Percentiles rank a stretch among this genome's conserved stretches.
Conservation (phyloP, 1,140 invertebrate genomes). For the Apis laboriosa region DNA sequence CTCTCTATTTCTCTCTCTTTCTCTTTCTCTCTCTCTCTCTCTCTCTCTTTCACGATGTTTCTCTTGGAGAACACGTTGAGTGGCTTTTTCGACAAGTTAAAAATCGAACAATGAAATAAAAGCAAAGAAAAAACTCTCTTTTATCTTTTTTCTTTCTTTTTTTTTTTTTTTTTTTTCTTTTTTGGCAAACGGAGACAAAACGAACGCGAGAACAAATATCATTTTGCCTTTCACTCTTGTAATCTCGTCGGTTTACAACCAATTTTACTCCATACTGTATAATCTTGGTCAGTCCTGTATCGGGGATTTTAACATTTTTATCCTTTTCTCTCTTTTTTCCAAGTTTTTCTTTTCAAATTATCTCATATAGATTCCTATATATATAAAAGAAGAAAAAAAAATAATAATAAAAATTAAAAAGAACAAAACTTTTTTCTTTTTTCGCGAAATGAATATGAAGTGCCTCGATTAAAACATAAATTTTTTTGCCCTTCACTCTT, state of each 20-base stretch:
- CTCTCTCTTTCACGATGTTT: slow-evolving; percentile 59
- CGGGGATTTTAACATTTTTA: slow-evolving; percentile 20
- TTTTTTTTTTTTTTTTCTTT: not conserved
- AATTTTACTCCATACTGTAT: slow-evolving; percentile 42
- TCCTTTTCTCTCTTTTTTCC: slow-evolving; percentile 31
- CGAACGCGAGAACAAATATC: not conserved
- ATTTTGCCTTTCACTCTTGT: not conserved
- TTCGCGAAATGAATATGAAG: slow-evolving; percentile 73
- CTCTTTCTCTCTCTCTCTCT: slow-evolving; percentile 1
- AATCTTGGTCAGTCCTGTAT: slow-evolving; percentile 77
- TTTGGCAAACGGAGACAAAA: not conserved
- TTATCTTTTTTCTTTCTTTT: not conserved
- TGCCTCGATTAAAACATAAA: slow-evolving; percentile 64
- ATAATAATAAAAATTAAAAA: too few relatives aligned
- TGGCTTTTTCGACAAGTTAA: slow-evolving; percentile 21
- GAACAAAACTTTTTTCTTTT: slow-evolving; percentile 50
- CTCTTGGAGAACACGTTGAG: slow-evolving; percentile 54
- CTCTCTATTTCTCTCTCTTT: slow-evolving; percentile 17
- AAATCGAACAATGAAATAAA: slow-evolving; percentile 23
- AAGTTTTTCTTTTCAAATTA: slow-evolving; percentile 1
- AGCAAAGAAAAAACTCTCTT: not conserved
- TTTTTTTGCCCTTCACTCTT: slow-evolving; percentile 41
- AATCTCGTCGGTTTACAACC: not conserved
- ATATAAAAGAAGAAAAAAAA: too few relatives aligned
- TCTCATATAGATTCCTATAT: not conserved